Evolutionary conservation across 2,888 invertebrate genomes (phyloP).

Genomic region (Microctonus aethiopoides): DNA sequence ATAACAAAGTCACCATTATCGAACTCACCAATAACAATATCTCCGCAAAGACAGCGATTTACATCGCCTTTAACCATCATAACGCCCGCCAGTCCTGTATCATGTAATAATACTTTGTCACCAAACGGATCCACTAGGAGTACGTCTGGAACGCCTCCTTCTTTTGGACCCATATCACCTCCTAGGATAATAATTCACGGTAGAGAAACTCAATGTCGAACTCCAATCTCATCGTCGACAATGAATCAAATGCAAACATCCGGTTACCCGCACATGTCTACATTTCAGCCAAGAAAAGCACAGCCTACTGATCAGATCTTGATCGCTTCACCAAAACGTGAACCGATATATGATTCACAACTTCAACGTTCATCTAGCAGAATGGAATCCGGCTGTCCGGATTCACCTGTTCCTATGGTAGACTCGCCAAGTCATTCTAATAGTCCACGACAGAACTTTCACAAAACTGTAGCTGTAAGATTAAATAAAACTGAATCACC

Average conservation of each 20-base stretch:
- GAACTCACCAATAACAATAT: constrained; percentile 32
- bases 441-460: constrained; percentile 28
- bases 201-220: constrained; percentile 25
- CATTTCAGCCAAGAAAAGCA: constrained; percentile 45
- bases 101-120: constrained; percentile 17
- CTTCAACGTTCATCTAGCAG: constrained; percentile 41
- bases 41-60: constrained; percentile 39
- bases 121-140: constrained; percentile 17
- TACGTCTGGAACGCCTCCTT: constrained; percentile 22
- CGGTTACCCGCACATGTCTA: constrained; percentile 26
- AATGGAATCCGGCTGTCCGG: constrained; percentile 43
- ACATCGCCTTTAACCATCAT: constrained; percentile 47
- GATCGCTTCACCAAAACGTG: constrained; percentile 61
- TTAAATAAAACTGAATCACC: constrained; percentile 37
- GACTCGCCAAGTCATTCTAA: constrained; percentile 50
- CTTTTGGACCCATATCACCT: constrained; percentile 23
- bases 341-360: constrained; percentile 49
- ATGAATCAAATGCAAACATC: constrained; percentile 32
- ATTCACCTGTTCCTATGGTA: constrained; percentile 56
- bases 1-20: constrained; percentile 33
- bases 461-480: constrained; percentile 36
- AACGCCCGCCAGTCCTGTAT: constrained; percentile 32
- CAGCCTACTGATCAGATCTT: constrained; percentile 61
- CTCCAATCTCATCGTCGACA: constrained; percentile 40
- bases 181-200: constrained; percentile 29